These are phyloP conservation scores for Orchestia grillus DNA, from an alignment of 1,140 invertebrate species.

Conservation along the genomic window DNA sequence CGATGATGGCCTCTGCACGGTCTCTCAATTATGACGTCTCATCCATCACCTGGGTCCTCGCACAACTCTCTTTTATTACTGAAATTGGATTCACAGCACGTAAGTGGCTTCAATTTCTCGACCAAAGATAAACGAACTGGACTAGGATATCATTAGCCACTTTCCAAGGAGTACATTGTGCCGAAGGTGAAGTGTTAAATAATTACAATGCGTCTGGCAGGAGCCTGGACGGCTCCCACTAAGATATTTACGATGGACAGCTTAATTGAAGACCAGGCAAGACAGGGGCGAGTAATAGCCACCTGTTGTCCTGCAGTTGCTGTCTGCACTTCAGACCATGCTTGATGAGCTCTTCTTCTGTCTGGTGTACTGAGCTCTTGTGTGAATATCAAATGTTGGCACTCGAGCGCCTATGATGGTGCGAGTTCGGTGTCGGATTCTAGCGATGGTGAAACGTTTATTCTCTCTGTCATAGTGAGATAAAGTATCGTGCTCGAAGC, in stretches of 20 bases:
- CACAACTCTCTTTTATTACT: background rate
- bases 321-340: background rate
- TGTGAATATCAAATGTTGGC: background rate
- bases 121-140: conserved; percentile 27
- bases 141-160: conserved; percentile 52
- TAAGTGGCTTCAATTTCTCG: conserved; percentile 26
- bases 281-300: background rate
- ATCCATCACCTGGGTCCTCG: background rate
- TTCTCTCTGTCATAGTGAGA: background rate
- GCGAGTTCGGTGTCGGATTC: background rate
- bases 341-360: background rate
- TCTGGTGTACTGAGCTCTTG: background rate
- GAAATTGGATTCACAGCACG: background rate
- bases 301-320: background rate
- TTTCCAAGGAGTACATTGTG: conserved; percentile 38
- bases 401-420: background rate
- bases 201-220: conserved; percentile 5
- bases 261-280: conserved; percentile 20
- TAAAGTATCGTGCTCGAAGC: background rate
- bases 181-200: conserved; percentile 48
- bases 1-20: background rate
- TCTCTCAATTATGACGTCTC: conserved; percentile 17
- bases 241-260: conserved; percentile 46
- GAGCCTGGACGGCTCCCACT: background rate
- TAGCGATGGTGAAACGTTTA: background rate